A percentile compares a stretch with the other conserved stretches of the same genome.
phyloP scores from a whole-genome alignment of 2,888 invertebrate species.

The Drosophila paramelanica region DNA sequence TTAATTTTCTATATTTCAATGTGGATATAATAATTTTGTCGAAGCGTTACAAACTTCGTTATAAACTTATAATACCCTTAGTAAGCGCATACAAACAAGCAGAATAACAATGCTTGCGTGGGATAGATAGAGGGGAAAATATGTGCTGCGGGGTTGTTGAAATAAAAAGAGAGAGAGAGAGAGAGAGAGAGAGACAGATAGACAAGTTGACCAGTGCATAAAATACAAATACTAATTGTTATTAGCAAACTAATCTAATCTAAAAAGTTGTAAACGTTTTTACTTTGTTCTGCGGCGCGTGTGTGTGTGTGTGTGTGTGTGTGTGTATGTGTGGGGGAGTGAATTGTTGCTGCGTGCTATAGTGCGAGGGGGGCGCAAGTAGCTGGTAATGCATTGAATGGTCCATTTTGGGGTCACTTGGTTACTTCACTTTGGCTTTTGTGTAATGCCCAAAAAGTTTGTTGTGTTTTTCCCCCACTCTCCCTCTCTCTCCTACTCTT shows the following conservation, averaged over 20 bases:
- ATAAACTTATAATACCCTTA: background rate
- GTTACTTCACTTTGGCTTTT: conserved; percentile 53
- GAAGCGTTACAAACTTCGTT: background rate
- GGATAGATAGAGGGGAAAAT: background rate
- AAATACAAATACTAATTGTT: conserved; percentile 83
- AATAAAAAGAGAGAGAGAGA: background rate
- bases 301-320: background rate
- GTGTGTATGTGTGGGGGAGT: conserved; percentile 5
- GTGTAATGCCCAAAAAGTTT: conserved; percentile 60
- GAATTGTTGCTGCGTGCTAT: background rate
- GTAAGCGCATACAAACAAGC: conserved; percentile 22
- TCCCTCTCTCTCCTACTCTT: conserved; percentile 7
- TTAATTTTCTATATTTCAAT: too few species aligned
- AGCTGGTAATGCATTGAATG: conserved; percentile 63
- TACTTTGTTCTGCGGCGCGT: conserved; percentile 67
- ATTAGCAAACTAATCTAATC: conserved; percentile 84
- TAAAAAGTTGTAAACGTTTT: conserved; percentile 82
- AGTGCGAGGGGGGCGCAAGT: conserved; percentile 32
- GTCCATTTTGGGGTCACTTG: conserved; percentile 70
- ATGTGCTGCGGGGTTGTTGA: background rate
- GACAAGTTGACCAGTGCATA: conserved; percentile 70
- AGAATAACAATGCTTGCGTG: conserved; percentile 20
- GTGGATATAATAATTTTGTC: background rate
- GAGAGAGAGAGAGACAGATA: conserved; percentile 3
- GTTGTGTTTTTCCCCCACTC: background rate